phyloP scores from a whole-genome alignment of 1,140 invertebrate species.

The Oryctes rhinoceros region DNA sequence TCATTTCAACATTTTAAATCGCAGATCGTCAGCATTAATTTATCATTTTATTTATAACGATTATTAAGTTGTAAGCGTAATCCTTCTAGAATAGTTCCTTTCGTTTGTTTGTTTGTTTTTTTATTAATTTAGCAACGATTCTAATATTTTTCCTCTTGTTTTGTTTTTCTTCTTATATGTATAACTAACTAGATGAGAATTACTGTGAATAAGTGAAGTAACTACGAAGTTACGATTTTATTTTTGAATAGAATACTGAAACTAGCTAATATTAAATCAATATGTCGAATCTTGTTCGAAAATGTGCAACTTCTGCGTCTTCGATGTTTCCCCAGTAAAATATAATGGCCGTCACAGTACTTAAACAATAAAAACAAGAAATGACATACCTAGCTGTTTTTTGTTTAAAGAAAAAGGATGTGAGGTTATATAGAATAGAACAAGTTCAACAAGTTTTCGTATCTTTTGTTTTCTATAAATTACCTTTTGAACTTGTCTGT shows the following conservation, averaged over 20 bases:
- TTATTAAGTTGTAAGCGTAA: not conserved
- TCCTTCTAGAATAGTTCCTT: constrained; percentile 13
- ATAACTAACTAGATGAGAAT: not conserved
- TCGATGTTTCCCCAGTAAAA: not conserved
- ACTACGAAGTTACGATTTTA: not conserved
- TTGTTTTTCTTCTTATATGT: not conserved
- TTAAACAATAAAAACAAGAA: not conserved
- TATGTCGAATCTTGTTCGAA: not conserved
- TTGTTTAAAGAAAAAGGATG: not conserved
- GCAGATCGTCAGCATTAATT: too few relatives aligned
- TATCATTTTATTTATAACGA: too few relatives aligned
- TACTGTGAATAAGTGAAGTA: not conserved
- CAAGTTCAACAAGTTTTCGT: not conserved
- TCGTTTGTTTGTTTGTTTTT: not conserved
- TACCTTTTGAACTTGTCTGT: not conserved
- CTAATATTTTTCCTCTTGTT: not conserved
- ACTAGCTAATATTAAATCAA: not conserved
- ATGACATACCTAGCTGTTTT: too few relatives aligned
- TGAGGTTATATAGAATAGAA: not conserved
- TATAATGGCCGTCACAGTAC: not conserved
- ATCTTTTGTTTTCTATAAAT: not conserved
- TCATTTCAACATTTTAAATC: too few relatives aligned
- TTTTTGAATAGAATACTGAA: not conserved
- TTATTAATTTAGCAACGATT: not conserved
- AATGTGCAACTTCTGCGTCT: not conserved